Evolutionary conservation across 1,140 invertebrate genomes (phyloP).

Genomic region (Tribolium castaneum): DNA sequence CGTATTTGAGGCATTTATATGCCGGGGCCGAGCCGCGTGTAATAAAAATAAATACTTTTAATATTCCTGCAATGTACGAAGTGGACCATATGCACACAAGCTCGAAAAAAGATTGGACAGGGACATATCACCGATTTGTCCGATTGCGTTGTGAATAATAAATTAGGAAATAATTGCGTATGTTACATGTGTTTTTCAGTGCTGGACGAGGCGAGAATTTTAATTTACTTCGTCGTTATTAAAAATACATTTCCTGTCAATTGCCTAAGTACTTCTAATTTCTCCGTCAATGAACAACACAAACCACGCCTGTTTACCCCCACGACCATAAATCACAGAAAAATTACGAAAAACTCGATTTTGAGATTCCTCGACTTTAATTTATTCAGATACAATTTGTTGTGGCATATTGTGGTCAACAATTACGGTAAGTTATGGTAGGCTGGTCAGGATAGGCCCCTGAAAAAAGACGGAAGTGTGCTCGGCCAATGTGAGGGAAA

Average conservation of each 20-base stretch:
- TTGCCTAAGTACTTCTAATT: constrained; percentile 42
- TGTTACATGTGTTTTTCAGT: constrained; percentile 44
- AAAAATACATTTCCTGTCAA: constrained; percentile 52
- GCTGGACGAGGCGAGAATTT: constrained; percentile 30
- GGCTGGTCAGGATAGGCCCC: constrained; percentile 46
- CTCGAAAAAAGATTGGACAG: constrained; percentile 28
- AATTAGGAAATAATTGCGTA: constrained; percentile 47
- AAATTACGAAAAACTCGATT: background rate
- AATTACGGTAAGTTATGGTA: constrained; percentile 56
- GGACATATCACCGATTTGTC: constrained; percentile 34
- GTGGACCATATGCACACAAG: constrained; percentile 44
- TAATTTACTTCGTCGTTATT: constrained; percentile 43
- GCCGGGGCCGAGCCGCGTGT: constrained; percentile 20
- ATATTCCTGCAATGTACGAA: constrained; percentile 44
- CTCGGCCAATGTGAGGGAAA: background rate
- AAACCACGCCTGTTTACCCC: background rate
- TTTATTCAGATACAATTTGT: constrained; percentile 56
- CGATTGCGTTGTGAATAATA: constrained; percentile 48
- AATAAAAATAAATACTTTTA: constrained; percentile 48
- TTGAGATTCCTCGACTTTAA: constrained; percentile 47
- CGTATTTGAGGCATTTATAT: constrained; percentile 38
- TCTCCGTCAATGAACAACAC: constrained; percentile 22
- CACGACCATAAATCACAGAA: background rate
- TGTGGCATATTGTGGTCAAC: constrained; percentile 55
- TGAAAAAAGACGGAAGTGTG: constrained; percentile 32